phyloP scores from a whole-genome alignment of 30 jellyfish, hydroid and myxozoan species.

The Rhopilema esculentum region DNA sequence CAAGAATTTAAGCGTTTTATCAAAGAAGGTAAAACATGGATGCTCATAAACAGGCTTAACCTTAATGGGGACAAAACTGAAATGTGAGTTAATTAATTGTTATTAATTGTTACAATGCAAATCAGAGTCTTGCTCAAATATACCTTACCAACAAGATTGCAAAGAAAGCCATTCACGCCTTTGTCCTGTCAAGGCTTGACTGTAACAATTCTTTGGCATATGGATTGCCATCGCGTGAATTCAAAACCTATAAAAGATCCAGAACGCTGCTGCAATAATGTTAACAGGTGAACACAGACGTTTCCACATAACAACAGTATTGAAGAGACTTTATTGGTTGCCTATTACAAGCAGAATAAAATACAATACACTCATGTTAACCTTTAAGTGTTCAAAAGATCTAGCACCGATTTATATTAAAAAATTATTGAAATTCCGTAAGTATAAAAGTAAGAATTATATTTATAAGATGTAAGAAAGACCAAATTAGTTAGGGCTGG shows the following conservation, averaged over 20 bases:
- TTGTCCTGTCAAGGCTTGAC: constrained; percentile 54
- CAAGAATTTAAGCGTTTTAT: too few species aligned
- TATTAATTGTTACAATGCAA: constrained; percentile 9
- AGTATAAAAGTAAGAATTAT: too few species aligned
- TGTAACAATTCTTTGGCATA: constrained; percentile 38
- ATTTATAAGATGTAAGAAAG: too few species aligned
- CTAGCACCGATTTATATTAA: not conserved
- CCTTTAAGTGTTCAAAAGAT: constrained; percentile 13
- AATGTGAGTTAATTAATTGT: constrained; percentile 6
- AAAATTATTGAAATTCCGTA: constrained; percentile 4
- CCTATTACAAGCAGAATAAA: constrained; percentile 8
- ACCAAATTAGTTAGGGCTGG: too few species aligned
- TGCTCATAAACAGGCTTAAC: constrained; percentile 52
- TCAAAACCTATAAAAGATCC: too few species aligned
- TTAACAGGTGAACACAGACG: constrained; percentile 6
- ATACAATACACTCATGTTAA: constrained; percentile 7
- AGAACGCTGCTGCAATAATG: constrained; percentile 2
- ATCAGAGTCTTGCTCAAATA: constrained; percentile 34
- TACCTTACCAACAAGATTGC: constrained; percentile 58
- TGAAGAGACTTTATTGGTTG: constrained; percentile 16
- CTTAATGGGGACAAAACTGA: constrained; percentile 54
- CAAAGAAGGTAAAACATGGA: constrained; percentile 28
- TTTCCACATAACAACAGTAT: constrained; percentile 8
- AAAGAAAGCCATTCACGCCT: constrained; percentile 47
- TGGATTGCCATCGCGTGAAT: constrained; percentile 27